Evolutionary conservation across 2,113 vertebrate genomes (phyloP), one percentile per base, ranked within the genome.

Genomic region (Oryzias celebensis): DNA sequence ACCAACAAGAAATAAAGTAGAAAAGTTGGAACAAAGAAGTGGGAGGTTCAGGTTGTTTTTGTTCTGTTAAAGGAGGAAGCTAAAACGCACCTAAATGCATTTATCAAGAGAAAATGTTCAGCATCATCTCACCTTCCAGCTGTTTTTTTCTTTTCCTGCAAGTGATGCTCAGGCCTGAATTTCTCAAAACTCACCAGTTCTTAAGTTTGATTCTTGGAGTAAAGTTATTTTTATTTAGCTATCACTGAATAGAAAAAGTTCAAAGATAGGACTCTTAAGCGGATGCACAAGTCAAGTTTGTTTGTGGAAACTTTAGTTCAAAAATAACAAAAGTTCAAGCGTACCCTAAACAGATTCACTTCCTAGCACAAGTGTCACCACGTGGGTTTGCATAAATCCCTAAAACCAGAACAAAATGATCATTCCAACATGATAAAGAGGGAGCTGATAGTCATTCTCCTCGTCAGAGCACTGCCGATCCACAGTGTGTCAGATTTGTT

Each of bases 401-500:
- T 61, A 76, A 54, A 80, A 57, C 56, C 68, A 79, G 69, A 73
- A 77, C 77, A 73, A 78, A 79, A 70, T 65, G 73, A 22, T 51
- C 49, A 68, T 67, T 77, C 52, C 26, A 66, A 74, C 71, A 57
- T 58, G 62, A 62, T 58, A 54, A 64, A 76, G 61, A 66, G 47
- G 31, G 18, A 59, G 62, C 58, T 18, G 45, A 65, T 43, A 26
- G 50, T 65, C 68, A 78, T 53, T 60, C 59, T 78, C 73, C 52
- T 24, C 15, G 58, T 71, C 85, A 75, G 61, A 85, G 75, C 68
- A 47, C 70, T 47, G 76, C 74, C 8, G 66, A 80, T 82, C 68
- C 78, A 68, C 79, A 76, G 80, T 81, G 74, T 79, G 79, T 77
- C 72, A 90, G 70, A 92, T 91, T 90, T 91, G 90, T 91, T 89